These are phyloP conservation scores for Sebastes umbrosus DNA, from an alignment of 2,797 vertebrate genomes.

Conservation along the genomic window DNA sequence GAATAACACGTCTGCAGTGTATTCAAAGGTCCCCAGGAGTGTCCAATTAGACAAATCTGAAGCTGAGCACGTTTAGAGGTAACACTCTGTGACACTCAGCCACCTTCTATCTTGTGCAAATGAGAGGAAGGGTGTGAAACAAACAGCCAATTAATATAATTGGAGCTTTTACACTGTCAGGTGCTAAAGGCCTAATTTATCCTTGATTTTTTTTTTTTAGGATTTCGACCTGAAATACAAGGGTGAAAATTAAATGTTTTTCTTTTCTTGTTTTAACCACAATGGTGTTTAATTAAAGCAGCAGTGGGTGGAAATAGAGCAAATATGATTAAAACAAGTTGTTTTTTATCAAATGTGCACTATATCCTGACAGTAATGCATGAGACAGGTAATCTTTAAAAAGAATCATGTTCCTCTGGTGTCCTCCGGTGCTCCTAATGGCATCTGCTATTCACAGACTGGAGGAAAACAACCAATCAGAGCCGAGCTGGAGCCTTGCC, in stretches of 20 bases:
- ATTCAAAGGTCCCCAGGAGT: slow-evolving; percentile 54
- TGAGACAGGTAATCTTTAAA: too few species aligned
- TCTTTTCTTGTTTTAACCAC: not conserved
- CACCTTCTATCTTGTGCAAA: slow-evolving; percentile 36
- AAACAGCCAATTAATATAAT: slow-evolving; percentile 68
- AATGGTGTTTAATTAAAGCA: slow-evolving; percentile 2
- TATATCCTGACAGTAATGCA: too few species aligned
- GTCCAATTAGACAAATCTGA: slow-evolving; percentile 66
- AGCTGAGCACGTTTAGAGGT: slow-evolving; percentile 50
- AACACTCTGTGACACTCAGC: slow-evolving; percentile 39
- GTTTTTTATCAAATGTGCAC: accelerated
- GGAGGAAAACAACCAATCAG: too few species aligned
- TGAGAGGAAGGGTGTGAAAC: slow-evolving; percentile 51
- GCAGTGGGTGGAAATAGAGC: too few species aligned
- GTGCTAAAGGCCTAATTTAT: slow-evolving; percentile 33
- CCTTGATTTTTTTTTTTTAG: not conserved
- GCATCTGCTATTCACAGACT: too few species aligned
- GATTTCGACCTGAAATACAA: not conserved
- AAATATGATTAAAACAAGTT: too few species aligned
- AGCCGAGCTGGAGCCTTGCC: too few species aligned
- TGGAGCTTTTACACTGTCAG: slow-evolving; percentile 51
- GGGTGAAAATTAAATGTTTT: not conserved
- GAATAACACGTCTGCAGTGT: slow-evolving; percentile 30
- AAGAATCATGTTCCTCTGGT: too few species aligned
- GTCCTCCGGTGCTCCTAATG: too few species aligned